Evolutionary conservation across 2,888 invertebrate species (phyloP), one percentile per base, ranked within the genome.

Genomic region (Aleiodes leptofemur): DNA sequence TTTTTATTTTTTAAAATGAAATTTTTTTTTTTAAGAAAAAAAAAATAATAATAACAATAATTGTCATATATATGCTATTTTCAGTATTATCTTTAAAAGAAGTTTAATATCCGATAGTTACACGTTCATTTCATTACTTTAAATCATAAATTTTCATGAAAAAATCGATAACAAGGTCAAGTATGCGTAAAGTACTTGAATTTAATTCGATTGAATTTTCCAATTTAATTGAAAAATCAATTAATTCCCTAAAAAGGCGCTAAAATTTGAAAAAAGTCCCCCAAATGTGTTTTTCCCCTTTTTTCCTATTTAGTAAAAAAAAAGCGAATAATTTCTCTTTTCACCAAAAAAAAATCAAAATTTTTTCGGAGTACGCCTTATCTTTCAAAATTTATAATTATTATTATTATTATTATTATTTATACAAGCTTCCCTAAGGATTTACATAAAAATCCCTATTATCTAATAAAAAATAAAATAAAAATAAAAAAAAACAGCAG

Each of bases 81-180:
- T 23, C 23, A 23, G 23, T 23, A 23, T 23, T 23, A 23, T 23
- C 23, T 1, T 23, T 23, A 2, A 23, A 23, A 23, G 1, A 1
- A 14, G 2, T 53, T 53, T n/a, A 7, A 14, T 14, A 53, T 51
- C 51, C n/a, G n/a, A 53, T 14, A 53, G 51, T n/a, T 13, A 14
- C 4, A 14, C 7, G 1, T 53, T 6, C 13, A 14, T 53, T 13
- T 64, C 23, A 64, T 23, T 48, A 38, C 8, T 16, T 38, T 43
- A 61, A 7, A n/a, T 13, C 6, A 16, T n/a, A n/a, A 53, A 53
- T 14, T 29, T 68, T 59, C 34, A 51, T 61, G 61, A 11, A 43
- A 43, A 74, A 59, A 74, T 74, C 74, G 74, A 74, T 74, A 69
- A 74, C 59, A 43, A 61, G 74, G 74, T 74, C 74, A 74, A 69